phyloP scores from a whole-genome alignment of 2,113 vertebrate species.

The Pteruthius melanotis region DNA sequence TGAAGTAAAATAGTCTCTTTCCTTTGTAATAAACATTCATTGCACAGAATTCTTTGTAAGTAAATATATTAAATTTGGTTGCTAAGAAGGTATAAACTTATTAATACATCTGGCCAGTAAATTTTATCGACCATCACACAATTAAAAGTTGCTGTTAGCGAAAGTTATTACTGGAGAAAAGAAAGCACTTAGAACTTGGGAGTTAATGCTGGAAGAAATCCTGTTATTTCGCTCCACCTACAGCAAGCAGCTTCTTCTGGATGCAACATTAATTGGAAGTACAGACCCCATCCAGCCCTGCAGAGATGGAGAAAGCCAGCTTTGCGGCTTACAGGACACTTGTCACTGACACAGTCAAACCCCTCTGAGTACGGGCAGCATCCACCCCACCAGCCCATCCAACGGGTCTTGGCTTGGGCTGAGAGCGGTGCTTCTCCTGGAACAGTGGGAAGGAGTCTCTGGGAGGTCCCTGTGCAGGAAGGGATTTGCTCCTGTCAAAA shows the following conservation, averaged over 20 bases:
- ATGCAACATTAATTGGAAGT: slow-evolving; percentile 47
- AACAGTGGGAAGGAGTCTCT: neutral
- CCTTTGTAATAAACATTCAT: slow-evolving; percentile 57
- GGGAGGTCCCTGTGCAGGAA: neutral
- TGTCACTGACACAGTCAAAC: neutral
- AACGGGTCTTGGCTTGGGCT: neutral
- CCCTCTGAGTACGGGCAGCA: neutral
- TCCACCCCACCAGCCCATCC: neutral
- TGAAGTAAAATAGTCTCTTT: slow-evolving; percentile 64
- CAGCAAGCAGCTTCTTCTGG: neutral
- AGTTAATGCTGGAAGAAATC: slow-evolving; percentile 35
- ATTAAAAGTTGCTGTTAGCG: slow-evolving; percentile 1
- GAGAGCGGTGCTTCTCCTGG: neutral
- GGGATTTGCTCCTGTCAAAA: neutral
- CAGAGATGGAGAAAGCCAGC: neutral
- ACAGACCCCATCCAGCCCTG: slow-evolving; percentile 33
- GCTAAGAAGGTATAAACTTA: slow-evolving; percentile 64
- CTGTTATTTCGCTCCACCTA: neutral
- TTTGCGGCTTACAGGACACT: neutral
- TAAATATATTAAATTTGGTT: slow-evolving; percentile 71
- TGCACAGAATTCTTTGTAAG: slow-evolving; percentile 60
- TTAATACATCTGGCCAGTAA: slow-evolving; percentile 44
- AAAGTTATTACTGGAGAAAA: slow-evolving; percentile 44
- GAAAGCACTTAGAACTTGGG: slow-evolving; percentile 40
- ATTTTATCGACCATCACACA: slow-evolving; percentile 7